Evolutionary conservation across 2,888 invertebrate species (phyloP), one percentile per base, ranked within the genome.

Genomic region (Lampropteryx suffumata): DNA sequence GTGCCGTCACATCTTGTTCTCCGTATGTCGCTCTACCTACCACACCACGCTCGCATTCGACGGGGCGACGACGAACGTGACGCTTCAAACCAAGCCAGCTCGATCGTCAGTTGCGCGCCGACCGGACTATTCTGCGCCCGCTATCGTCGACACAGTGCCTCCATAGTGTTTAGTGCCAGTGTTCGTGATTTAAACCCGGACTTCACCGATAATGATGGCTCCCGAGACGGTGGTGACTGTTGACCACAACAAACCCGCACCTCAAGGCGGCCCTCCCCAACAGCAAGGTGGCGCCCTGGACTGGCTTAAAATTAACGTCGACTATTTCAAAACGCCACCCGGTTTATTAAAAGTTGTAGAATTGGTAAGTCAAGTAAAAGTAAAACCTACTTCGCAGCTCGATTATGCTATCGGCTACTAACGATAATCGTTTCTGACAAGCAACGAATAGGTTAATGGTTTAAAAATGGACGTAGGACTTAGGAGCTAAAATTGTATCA

Each of bases 211-310:
- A 71, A 91, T 91, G 91, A 95, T 94, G 94, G 95, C 95, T 93
- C 94, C 95, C 80, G 95, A 95, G 92, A 95, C 95, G 73, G 95
- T 95, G 74, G 94, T 95, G 71, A 95, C 93, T 71, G 94, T 95
- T 82, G 94, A 95, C 77, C 93, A 93, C 78, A 94, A 89, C 89
- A 93, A 86, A 69, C 79, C 86, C 48, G 71, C 78, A 49, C 73
- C 75, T 59, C 62, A 62, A 49, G 62, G 59, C 10, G 90, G 90
- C 57, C 77, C 86, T 61, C 78, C 91, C 57, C 79, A 87, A 71
- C 87, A 82, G 64, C 91, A 92, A 68, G 91, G 91, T 60, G 90
- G 84, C 51, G 73, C 91, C 50, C 75, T 95, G 61, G 91, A 93
- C 61, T 95, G 95, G 93, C 92, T 96, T 70, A 93, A 93, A 85